Base-by-base conservation (phyloP, 2,888 invertebrate genomes). In the Eilema sororculum region DNA sequence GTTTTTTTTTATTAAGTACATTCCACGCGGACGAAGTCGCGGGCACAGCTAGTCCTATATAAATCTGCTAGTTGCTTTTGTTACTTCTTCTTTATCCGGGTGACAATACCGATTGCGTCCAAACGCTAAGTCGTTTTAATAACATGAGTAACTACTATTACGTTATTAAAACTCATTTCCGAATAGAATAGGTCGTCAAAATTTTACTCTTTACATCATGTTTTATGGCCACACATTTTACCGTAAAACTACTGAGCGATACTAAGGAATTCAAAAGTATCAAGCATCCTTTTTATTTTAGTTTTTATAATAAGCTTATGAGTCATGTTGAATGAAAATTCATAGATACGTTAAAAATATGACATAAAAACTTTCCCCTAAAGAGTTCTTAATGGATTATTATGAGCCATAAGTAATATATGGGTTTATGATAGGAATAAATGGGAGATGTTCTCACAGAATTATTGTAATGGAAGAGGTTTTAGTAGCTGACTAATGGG, bases 351-450 rank as follows among this genome's bases (percentile, higher is more conserved):
- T 67, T 68, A 68, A 59, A 57, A 60, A 65, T 68, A 65, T 68
- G 65, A 65, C 68, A 30, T 68, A 56, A 72, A 61, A 72, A 65
- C 68, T 65, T 72, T 65, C 67, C 41, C 68, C 33, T 33, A 56
- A 62, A 30, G 52, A 25, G 37, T 25, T 13, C 33, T 9, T 71
- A 79, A 76, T 66, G 72, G 68, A 64, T 72, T 71, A 57, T 74
- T 60, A 72, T 41, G 72, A 37, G 5, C 12, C 59, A 65, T 72
- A 67, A 71, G 76, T 76, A 74, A 78, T 73, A 67, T 69, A 75
- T 73, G 59, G 30, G 71, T 78, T 77, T 80, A 77, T 71, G 78
- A 73, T 74, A 68, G 61, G 12, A 61, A 62, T 76, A 65, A 77
- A 78, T 61, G 60, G 3, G 66, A 63, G 62, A 64, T 22, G 46